Evolutionary conservation across 2,797 vertebrate species (phyloP).

Genomic region (Gastrophryne carolinensis): DNA sequence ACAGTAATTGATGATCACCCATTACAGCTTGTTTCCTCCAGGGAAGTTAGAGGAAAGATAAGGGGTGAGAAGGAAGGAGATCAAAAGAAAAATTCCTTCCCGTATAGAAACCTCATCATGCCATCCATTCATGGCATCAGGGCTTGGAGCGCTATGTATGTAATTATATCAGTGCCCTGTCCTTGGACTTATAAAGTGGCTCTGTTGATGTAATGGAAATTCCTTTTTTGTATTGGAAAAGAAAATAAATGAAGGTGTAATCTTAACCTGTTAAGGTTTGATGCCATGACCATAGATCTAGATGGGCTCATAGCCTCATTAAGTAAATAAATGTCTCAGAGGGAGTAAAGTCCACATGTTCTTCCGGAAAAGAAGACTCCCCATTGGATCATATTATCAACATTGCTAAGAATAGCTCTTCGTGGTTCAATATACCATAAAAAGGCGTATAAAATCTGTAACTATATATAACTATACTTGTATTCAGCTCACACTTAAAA

Average conservation of each 20-base stretch:
- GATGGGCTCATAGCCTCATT: background rate
- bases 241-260: background rate
- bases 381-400: slow-evolving; percentile 11
- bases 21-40: no score
- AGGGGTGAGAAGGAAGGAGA: no score
- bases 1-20: no score
- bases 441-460: no score
- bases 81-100: no score
- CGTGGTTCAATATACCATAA: background rate
- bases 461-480: no score
- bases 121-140: no score
- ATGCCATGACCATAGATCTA: background rate
- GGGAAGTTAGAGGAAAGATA: no score
- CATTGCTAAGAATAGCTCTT: background rate
- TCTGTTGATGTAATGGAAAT: slow-evolving; percentile 1
- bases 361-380: background rate
- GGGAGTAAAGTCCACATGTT: background rate
- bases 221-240: background rate
- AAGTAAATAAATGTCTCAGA: background rate
- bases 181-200: background rate
- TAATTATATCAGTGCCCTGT: background rate
- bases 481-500: no score
- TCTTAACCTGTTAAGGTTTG: background rate
- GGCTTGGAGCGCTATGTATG: no score
- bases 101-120: no score